Base-by-base conservation (phyloP, 2,113 vertebrate species). In the Gorsachius goisagi region DNA sequence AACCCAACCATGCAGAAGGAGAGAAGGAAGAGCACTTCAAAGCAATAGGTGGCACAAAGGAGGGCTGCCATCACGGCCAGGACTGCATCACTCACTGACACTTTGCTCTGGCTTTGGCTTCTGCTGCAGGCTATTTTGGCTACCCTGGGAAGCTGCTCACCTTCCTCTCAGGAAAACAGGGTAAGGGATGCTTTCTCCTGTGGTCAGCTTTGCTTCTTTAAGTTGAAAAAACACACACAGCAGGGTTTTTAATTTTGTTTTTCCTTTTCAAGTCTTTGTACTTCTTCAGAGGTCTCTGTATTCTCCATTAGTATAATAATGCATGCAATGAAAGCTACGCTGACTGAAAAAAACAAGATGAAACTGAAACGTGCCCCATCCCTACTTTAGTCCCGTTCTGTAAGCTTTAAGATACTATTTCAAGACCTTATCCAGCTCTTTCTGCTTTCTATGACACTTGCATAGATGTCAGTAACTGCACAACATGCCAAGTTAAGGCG, bases 1-100 rank as follows among this genome's bases (percentile, higher is more conserved):
- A 79, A 79, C 41, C 13, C 62, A 85, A 4, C 23, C 63, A 53
- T 3, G 39, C 39, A 59, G 39, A 80, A 88, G 16, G 79, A 50
- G 68, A 26, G 27, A 59, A 45, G 15, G 32, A 68, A 47, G 30
- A 68, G 27, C 20, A 10, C 18, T 78, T 52, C 24, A 53, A 58
- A 80, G 52, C 63, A 71, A n/a, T 2, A 17, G 16, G 12, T 37
- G 32, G 68, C 44, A 37, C 30, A 41, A 41, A 22, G 20, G 30
- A 64, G 32, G 10, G 37, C 45, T 86, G 50, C 30, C 28, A 11
- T 28, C 26, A 28, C 0, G 1, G 63, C 33, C 49, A 75, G 35
- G 32, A 19, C 49, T 6, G 14, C 32, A 30, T 3, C 5, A 1
- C 23, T 30, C 73, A 17, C 22, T 1, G 3, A 60, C 4, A 2